These are phyloP conservation scores for Semaprochilodus insignis DNA, from an alignment of 2,797 vertebrate species.

Conservation along the genomic window DNA sequence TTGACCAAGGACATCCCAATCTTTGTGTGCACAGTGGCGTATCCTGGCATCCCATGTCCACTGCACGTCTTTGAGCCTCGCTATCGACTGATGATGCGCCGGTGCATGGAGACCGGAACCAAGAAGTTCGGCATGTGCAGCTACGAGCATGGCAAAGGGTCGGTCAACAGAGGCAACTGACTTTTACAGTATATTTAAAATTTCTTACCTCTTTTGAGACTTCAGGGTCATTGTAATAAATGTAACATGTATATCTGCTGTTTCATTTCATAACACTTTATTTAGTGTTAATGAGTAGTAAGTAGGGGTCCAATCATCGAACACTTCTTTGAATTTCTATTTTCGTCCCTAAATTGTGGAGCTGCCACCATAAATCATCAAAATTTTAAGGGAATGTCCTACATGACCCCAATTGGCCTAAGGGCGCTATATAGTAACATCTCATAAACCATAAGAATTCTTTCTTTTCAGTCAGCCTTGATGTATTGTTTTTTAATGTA, in stretches of 20 bases:
- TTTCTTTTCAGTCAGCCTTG: too few relatives aligned
- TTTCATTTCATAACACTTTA: background rate
- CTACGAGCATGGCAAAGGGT: conserved; percentile 89
- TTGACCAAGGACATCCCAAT: conserved; percentile 89
- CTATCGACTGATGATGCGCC: conserved; percentile 92
- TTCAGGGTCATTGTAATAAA: background rate
- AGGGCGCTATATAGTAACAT: too few relatives aligned
- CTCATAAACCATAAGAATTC: too few relatives aligned
- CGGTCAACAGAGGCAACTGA: conserved; percentile 20
- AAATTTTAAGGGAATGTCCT: too few relatives aligned
- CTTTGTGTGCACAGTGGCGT: conserved; percentile 91
- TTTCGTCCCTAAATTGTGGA: too few relatives aligned
- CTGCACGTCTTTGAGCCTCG: conserved; percentile 92
- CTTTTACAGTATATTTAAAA: background rate
- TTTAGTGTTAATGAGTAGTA: background rate
- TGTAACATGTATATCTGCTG: background rate
- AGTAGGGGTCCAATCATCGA: too few relatives aligned
- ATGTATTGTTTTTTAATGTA: too few relatives aligned
- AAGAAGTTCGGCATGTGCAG: conserved; percentile 93
- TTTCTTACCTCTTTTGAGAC: background rate
- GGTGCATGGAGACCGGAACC: conserved; percentile 91
- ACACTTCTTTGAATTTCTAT: too few relatives aligned
- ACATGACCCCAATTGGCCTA: too few relatives aligned
- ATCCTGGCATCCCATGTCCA: conserved; percentile 87
- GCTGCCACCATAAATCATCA: too few relatives aligned